Conservation (phyloP, 2,797 vertebrate species). For the Sparidentex hasta region DNA sequence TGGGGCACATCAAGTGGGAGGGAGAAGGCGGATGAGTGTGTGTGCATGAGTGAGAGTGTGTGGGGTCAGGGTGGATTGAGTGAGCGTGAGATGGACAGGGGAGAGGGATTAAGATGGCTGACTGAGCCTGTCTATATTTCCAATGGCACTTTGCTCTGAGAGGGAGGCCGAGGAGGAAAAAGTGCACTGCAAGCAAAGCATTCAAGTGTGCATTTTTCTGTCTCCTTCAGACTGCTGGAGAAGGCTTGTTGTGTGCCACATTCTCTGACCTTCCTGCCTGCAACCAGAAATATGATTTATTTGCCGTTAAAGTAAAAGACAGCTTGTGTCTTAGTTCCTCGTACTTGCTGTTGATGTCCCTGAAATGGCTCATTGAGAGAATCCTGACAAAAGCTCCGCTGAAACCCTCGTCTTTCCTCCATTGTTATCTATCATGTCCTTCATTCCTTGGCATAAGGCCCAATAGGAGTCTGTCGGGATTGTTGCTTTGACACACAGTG, state of each 20-base stretch:
- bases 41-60: conserved; percentile 62
- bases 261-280: conserved; percentile 41
- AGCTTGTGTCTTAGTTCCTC: conserved; percentile 23
- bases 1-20: conserved; percentile 82
- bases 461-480: conserved; percentile 67
- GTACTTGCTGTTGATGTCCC: conserved; percentile 12
- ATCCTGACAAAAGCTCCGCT: conserved; percentile 46
- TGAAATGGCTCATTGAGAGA: conserved; percentile 55
- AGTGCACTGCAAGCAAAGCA: conserved; percentile 75
- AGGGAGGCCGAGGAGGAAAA: conserved; percentile 67
- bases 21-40: conserved; percentile 47
- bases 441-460: conserved; percentile 73
- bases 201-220: conserved; percentile 74
- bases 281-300: conserved; percentile 56
- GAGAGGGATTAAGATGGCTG: conserved; percentile 91
- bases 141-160: conserved; percentile 83
- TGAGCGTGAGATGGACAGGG: conserved; percentile 82
- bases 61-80: conserved; percentile 87
- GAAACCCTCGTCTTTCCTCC: conserved; percentile 44
- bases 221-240: conserved; percentile 53
- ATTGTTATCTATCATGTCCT: conserved; percentile 75
- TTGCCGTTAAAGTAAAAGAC: conserved; percentile 7
- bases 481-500: conserved; percentile 79
- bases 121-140: conserved; percentile 85
- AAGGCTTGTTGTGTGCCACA: conserved; percentile 50